Conservation (phyloP, 2,888 invertebrate genomes). For the Erpobdella octoculata region DNA sequence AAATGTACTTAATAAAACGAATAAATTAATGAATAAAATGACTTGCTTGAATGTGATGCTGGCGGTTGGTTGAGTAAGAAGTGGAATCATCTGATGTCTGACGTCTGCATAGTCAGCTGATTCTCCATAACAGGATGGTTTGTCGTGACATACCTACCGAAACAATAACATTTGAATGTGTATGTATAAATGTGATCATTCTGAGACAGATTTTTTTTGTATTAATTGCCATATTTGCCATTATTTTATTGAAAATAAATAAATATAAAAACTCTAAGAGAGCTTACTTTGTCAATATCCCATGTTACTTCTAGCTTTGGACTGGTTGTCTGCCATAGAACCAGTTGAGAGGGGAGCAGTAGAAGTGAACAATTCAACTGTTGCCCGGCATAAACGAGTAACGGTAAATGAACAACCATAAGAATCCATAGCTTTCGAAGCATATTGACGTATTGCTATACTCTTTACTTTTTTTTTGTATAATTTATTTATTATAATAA, state of each 20-base stretch:
- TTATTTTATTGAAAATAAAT: neutral
- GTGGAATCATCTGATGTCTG: conserved; percentile 4
- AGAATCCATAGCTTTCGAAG: too few relatives aligned
- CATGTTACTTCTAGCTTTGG: neutral
- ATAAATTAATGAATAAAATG: neutral
- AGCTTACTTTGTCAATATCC: neutral
- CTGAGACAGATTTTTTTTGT: neutral
- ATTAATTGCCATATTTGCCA: neutral
- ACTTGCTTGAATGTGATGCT: neutral
- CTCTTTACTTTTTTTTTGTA: too few relatives aligned
- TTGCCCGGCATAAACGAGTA: too few relatives aligned
- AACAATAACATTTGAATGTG: too few relatives aligned
- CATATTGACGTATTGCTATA: too few relatives aligned
- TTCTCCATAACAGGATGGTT: neutral
- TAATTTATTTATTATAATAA: too few relatives aligned
- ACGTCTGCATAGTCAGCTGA: neutral
- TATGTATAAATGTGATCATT: neutral
- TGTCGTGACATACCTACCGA: conserved; percentile 17
- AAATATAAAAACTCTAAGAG: neutral
- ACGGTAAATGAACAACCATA: too few relatives aligned
- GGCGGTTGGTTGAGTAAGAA: conserved; percentile 6
- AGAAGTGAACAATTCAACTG: neutral
- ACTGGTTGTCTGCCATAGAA: neutral
- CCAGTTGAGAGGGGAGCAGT: neutral
- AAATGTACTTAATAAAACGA: neutral